phyloP scores from a whole-genome alignment of 2,113 vertebrate species.

The Semicossyphus pulcher region DNA sequence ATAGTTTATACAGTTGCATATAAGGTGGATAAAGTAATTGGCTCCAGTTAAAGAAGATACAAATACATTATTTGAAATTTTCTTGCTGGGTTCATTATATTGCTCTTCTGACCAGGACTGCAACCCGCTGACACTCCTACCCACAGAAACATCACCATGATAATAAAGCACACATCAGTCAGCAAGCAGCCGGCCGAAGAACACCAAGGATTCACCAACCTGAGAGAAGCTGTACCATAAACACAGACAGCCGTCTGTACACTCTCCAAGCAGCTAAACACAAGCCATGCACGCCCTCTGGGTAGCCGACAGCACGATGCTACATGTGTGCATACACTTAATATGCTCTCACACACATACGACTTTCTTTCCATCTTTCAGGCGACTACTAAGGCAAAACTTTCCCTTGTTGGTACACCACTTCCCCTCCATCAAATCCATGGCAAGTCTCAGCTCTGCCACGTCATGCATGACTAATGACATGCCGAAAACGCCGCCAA shows the following conservation, averaged over 20 bases:
- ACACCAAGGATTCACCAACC: background rate
- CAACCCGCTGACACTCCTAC: constrained; percentile 13
- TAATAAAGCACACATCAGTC: constrained; percentile 33
- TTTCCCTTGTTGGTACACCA: background rate
- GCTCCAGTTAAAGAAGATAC: background rate
- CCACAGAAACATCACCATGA: background rate
- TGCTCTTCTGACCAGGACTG: constrained; percentile 37
- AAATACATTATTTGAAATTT: background rate
- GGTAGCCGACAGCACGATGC: background rate
- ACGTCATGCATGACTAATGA: constrained; percentile 59
- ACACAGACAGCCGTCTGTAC: constrained; percentile 4
- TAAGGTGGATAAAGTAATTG: too few relatives aligned
- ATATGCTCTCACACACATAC: background rate
- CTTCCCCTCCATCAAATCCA: constrained; percentile 16
- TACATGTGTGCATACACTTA: background rate
- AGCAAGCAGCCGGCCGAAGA: constrained; percentile 36
- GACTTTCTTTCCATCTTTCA: background rate
- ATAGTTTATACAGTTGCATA: too few relatives aligned
- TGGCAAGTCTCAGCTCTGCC: constrained; percentile 29
- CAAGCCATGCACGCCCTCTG: constrained; percentile 54
- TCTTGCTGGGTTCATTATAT: constrained; percentile 38
- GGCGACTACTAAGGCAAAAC: background rate
- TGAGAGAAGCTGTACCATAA: constrained; percentile 2
- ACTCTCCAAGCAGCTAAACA: constrained; percentile 3
- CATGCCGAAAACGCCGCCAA: constrained; percentile 55